Conservation (phyloP, 2,113 vertebrate genomes). For the Formicarius rufipectus region DNA sequence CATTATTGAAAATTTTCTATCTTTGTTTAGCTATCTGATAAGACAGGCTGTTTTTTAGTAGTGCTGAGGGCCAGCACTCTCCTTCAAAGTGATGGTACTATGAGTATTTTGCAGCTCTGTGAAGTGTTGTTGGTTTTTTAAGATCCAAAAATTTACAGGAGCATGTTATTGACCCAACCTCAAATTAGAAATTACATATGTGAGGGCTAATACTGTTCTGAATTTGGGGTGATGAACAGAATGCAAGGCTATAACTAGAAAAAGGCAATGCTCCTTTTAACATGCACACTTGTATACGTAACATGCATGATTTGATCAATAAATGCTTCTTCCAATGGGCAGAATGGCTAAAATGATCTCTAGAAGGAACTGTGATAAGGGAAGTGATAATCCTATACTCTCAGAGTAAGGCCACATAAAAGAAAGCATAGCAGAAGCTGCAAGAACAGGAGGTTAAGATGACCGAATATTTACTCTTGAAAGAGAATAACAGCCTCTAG, state of each 20-base stretch:
- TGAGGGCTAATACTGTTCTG: not conserved
- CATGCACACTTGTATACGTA: not conserved
- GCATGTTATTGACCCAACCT: not conserved
- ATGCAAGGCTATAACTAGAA: not conserved
- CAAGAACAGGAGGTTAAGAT: not conserved
- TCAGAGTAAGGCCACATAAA: not conserved
- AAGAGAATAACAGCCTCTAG: not conserved
- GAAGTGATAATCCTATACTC: not conserved
- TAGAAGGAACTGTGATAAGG: not conserved
- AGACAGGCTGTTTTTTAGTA: not conserved
- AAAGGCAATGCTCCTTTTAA: not conserved
- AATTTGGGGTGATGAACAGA: not conserved
- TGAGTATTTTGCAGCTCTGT: not conserved
- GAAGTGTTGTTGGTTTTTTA: not conserved
- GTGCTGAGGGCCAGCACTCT: not conserved
- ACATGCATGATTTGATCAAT: not conserved
- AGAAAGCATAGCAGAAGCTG: not conserved
- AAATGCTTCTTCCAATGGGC: not conserved
- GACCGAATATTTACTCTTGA: not conserved
- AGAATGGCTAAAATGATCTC: not conserved
- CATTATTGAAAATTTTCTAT: not conserved
- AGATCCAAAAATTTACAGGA: not conserved
- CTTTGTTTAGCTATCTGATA: not conserved
- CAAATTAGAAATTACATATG: not conserved
- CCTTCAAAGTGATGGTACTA: not conserved